Evolutionary conservation across 2,113 vertebrate species (phyloP).

Genomic region (Notarius quadriscutis): DNA sequence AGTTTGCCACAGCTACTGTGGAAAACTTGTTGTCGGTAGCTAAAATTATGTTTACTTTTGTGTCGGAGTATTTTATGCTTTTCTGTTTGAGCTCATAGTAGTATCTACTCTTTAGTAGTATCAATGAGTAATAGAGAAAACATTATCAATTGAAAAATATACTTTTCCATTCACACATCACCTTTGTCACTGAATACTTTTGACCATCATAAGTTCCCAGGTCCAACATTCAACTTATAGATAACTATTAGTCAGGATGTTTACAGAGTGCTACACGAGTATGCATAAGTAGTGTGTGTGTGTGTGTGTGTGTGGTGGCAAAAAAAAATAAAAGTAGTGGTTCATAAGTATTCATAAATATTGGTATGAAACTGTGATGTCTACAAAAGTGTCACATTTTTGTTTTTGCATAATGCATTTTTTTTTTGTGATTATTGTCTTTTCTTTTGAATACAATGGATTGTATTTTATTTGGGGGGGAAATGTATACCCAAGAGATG

Average conservation of each 20-base stretch:
- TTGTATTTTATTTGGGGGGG: no score
- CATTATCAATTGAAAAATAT: not conserved
- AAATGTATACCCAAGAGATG: no score
- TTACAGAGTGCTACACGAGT: not conserved
- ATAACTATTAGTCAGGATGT: not conserved
- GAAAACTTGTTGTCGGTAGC: not conserved
- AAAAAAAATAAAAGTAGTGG: not conserved
- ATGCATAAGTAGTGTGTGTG: no score
- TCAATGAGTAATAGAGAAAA: not conserved
- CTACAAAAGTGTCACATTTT: no score
- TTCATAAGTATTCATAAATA: not conserved
- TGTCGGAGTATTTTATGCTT: not conserved
- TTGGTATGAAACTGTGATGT: not conserved
- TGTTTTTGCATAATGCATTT: no score
- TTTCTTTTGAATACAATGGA: no score
- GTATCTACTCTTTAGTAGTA: not conserved
- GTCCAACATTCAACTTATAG: not conserved
- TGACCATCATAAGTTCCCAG: not conserved
- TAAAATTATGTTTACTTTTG: not conserved
- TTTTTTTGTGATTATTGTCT: no score
- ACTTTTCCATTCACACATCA: not conserved
- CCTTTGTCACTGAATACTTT: not conserved
- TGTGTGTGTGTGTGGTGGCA: no score
- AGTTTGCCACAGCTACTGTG: not conserved
- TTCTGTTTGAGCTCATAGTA: not conserved